Evolutionary conservation across 2,113 vertebrate genomes (phyloP).

Genomic region (Callaeas wilsoni): DNA sequence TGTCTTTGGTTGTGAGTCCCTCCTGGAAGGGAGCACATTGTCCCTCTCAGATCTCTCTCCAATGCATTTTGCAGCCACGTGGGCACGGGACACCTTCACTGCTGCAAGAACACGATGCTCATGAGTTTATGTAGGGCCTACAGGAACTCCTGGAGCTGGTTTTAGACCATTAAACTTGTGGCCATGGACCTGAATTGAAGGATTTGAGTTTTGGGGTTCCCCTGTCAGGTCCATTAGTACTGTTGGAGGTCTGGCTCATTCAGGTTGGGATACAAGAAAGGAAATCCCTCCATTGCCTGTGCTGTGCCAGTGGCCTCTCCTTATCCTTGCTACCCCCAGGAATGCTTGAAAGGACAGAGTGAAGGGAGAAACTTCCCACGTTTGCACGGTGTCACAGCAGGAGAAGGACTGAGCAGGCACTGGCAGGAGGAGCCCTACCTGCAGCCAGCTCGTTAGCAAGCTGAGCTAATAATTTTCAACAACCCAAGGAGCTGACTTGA

Average conservation of each 20-base stretch:
- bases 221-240: not conserved
- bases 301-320: not conserved
- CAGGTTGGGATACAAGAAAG: not conserved
- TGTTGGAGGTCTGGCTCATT: not conserved
- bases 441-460: not conserved
- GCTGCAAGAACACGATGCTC: not conserved
- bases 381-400: fast-evolving
- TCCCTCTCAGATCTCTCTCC: not conserved
- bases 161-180: not conserved
- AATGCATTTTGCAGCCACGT: fast-evolving
- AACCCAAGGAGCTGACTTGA: not conserved
- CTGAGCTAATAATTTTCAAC: not conserved
- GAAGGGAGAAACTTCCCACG: not conserved
- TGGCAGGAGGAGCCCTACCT: not conserved
- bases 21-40: not conserved
- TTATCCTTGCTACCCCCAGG: not conserved
- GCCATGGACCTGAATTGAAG: not conserved
- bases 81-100: not conserved
- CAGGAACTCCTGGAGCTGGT: not conserved
- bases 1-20: not conserved
- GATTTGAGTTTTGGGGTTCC: not conserved
- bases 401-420: not conserved
- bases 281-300: not conserved
- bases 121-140: not conserved
- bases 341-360: not conserved